Evolutionary conservation across 2,113 vertebrate genomes (phyloP).

Genomic region (Channa maculata): DNA sequence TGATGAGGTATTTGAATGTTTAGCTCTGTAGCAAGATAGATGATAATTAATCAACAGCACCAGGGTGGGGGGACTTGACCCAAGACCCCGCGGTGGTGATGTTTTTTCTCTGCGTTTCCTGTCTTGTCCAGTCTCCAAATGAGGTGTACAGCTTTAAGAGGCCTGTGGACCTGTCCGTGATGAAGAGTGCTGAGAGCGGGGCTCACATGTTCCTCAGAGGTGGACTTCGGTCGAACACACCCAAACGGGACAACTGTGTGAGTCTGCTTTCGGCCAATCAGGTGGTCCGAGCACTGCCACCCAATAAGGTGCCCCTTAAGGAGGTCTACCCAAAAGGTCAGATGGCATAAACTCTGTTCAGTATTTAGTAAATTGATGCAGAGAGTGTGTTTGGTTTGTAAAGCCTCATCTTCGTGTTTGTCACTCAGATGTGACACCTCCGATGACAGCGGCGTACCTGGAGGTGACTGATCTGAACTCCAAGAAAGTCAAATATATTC

Average conservation of each 20-base stretch:
- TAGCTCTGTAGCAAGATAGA: too few species aligned
- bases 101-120: neutral
- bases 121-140: conserved; percentile 87
- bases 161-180: conserved; percentile 76
- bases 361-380: too few species aligned
- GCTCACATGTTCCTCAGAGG: conserved; percentile 83
- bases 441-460: conserved; percentile 89
- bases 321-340: conserved; percentile 95
- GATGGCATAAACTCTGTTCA: conserved; percentile 7
- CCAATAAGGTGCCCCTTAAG: conserved; percentile 89
- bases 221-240: conserved; percentile 62
- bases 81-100: neutral
- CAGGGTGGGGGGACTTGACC: too few species aligned
- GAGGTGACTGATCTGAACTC: conserved; percentile 95
- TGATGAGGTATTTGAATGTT: too few species aligned
- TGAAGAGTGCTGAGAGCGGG: conserved; percentile 60
- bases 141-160: conserved; percentile 95
- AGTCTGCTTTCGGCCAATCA: conserved; percentile 90
- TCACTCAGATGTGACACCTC: conserved; percentile 89
- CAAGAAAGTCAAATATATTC: conserved; percentile 95
- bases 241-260: conserved; percentile 89
- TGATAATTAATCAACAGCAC: too few species aligned
- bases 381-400: neutral
- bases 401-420: conserved; percentile 34
- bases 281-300: conserved; percentile 89